Evolutionary conservation across 2,797 vertebrate species (phyloP), one percentile per base, ranked within the genome.

Genomic region (Semotilus atromaculatus): DNA sequence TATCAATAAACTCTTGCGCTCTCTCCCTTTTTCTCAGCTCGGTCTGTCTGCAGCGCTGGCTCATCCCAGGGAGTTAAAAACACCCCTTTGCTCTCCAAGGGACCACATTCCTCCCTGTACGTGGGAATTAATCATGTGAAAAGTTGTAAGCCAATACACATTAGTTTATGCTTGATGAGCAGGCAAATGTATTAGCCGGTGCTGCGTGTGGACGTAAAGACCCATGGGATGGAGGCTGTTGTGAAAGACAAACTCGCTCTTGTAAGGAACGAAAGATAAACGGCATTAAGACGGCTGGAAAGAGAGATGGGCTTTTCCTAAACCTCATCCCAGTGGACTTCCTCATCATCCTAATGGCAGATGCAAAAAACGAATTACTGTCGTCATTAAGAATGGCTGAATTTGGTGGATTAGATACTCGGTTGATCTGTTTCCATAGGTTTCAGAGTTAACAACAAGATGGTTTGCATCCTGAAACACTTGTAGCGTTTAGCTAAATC

Each of bases 1-100:
- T 94, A 91, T 92, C 92, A 93, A 94, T 94, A 93, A 94, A 93
- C 85, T 34, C 77, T 85, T 76, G 68, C 82, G 64, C 83, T 79
- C 66, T 80, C 68, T 89, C 60, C 31, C 77, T 66, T 83, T 85
- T 72, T 85, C 88, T 89, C 86, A 66, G 68, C 70, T 58, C 18
- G 48, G 76, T 73, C 77, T 58, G 79, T 88, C 80, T 84, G 85
- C 60, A n/a, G 60, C 48, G 78, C 75, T 29, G 79, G 79, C 85
- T 79, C 78, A 86, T 87, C 85, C 74, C 80, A 53, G 74, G 80
- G 83, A 84, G 83, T 83, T 45, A 77, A 85, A 81, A 86, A 90
- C 84, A 85, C 84, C 78, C 76, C 11, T 7, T 58, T 79, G 82
- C 62, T 83, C 73, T 87, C 82, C 87, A 89, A 83, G 80, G 83